Base-by-base conservation (phyloP, 2,888 invertebrate species). In the Agrilus mali region DNA sequence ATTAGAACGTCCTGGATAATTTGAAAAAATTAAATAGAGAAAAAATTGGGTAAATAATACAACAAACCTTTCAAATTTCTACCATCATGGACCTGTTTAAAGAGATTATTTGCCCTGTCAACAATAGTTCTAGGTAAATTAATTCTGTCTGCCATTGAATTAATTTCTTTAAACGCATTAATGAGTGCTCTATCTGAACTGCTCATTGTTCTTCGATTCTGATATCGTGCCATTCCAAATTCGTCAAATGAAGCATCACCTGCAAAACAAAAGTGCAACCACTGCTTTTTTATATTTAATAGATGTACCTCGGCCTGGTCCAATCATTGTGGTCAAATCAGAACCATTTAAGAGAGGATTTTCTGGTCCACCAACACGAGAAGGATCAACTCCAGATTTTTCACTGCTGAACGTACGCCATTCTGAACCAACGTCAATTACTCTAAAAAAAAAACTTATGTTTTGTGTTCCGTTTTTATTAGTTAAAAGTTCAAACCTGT, bases 351-450 rank as follows among this genome's bases (percentile, higher is more conserved):
- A 72, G 3, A 99, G 71, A 0, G 94, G 92, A 71, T 99, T 99
- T 72, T 99, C 98, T 0, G 97, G 93, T 1, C 96, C 96, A 73
- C 98, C 98, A 50, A 99, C 98, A 86, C 98, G 95, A 69, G 95
- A 95, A 4, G 97, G 96, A 68, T 99, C 98, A 0, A 89, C 90
- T 7, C 92, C 88, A 42, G 86, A 83, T 61, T 95, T 96, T 63
- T 99, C 98, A 65, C 97, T 98, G 60, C 94, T 95, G 68, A 99
- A 99, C 46, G 97, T 98, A 64, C 98, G 78, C 98, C 98, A 99
- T 69, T 99, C 98, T 4, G 97, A 96, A 32, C 98, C 96, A n/a
- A 99, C 98, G 69, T 99, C 98, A 52, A 99, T 95, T 1, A 98
- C 94, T 63, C 96, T 93, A 65, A 8, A 27, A 27, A 16, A 20